A percentile compares a stretch with the other conserved stretches of the same genome.
Conservation (phyloP, 2,113 vertebrate genomes). For the Paratilapia polleni region DNA sequence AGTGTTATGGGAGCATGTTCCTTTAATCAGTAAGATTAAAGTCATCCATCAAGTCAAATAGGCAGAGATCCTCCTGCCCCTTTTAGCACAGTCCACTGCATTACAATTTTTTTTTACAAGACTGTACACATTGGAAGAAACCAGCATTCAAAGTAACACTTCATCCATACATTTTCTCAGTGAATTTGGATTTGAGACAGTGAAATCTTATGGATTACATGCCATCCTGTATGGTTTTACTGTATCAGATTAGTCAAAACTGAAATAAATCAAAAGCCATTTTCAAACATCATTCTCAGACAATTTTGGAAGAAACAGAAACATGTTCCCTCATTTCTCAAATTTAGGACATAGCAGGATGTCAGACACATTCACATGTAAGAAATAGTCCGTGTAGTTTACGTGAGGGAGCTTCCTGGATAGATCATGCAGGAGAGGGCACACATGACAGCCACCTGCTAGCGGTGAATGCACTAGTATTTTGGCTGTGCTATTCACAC, state of each 20-base stretch:
- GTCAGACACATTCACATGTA: too few relatives aligned
- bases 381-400: neutral
- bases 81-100: constrained; percentile 43
- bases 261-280: neutral
- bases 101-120: constrained; percentile 6
- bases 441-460: neutral
- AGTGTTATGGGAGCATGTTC: constrained; percentile 43
- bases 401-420: neutral
- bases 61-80: constrained; percentile 37
- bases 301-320: accelerated
- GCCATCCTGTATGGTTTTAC: neutral
- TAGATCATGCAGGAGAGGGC: neutral
- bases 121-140: neutral
- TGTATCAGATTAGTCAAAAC: neutral
- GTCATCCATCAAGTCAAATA: constrained; percentile 65
- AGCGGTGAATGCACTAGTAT: neutral
- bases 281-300: neutral
- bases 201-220: neutral
- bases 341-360: neutral
- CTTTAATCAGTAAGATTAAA: constrained; percentile 73
- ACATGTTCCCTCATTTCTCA: neutral
- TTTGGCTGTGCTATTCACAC: neutral
- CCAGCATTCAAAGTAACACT: neutral
- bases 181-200: neutral
- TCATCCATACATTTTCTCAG: neutral